A percentile compares a stretch with the other conserved stretches of the same genome.
Conservation (phyloP, 1,140 invertebrate species). For the Drosophila nasuta region DNA sequence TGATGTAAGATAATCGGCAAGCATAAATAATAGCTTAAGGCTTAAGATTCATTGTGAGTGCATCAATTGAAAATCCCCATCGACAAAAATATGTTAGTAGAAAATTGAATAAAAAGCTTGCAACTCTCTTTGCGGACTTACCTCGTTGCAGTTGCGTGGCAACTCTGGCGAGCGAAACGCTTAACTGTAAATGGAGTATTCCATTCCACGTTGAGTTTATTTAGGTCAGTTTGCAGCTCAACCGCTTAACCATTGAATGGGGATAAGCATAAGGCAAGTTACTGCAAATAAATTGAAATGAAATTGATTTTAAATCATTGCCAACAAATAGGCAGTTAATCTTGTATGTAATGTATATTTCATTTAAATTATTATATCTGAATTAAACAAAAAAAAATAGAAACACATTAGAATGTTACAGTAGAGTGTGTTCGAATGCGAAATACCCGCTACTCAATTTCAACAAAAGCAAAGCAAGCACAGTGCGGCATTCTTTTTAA, state of each 20-base stretch:
- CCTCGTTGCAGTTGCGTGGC: neutral
- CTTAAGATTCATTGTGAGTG: constrained; percentile 11
- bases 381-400: no score
- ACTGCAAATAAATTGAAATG: neutral
- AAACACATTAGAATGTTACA: no score
- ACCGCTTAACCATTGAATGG: neutral
- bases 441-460: no score
- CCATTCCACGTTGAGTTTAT: no score
- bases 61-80: constrained; percentile 11
- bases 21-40: constrained; percentile 36
- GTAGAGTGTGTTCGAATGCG: no score
- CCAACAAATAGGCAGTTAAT: no score
- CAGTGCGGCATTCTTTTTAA: no score
- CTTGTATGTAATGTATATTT: no score
- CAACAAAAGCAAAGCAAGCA: no score
- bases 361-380: no score
- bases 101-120: constrained; percentile 18
- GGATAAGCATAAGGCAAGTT: neutral
- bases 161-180: neutral
- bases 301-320: no score
- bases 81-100: neutral
- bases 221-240: neutral
- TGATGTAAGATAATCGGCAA: constrained; percentile 14
- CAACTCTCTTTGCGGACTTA: neutral
- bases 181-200: neutral